These are phyloP conservation scores for Triplophysa yarkandensis DNA, from an alignment of 2,797 vertebrate genomes.

Conservation along the genomic window DNA sequence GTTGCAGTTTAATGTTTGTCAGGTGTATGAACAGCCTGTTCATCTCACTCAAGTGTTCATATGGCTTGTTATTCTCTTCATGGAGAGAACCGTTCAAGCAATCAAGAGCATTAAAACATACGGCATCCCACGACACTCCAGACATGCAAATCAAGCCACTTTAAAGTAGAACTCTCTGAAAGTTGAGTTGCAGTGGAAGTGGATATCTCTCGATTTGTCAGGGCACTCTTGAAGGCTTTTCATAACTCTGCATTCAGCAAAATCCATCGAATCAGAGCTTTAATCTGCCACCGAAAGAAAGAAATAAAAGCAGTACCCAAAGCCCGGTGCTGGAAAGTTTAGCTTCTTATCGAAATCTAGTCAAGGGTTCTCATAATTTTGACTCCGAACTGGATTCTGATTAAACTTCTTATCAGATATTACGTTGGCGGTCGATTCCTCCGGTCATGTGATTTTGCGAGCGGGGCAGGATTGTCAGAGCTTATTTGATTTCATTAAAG, in stretches of 20 bases:
- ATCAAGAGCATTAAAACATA: neutral
- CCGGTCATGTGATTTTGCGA: conserved; percentile 42
- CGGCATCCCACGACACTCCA: neutral
- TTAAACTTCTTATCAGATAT: conserved; percentile 35
- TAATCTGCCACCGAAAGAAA: conserved; percentile 18
- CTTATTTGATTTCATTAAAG: conserved; percentile 52
- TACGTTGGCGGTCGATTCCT: conserved; percentile 43
- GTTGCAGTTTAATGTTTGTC: neutral
- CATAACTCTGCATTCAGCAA: conserved; percentile 9
- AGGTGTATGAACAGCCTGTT: neutral
- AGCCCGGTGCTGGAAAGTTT: conserved; percentile 24
- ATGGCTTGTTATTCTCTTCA: neutral
- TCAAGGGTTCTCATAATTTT: conserved; percentile 42
- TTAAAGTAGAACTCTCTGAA: neutral
- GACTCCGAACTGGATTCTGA: conserved; percentile 29
- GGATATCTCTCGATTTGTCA: conserved; percentile 7
- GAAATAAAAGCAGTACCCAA: conserved; percentile 4
- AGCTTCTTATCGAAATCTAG: conserved; percentile 40
- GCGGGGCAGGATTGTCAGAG: conserved; percentile 46
- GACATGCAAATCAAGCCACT: neutral
- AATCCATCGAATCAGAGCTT: conserved; percentile 14
- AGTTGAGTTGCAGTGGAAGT: neutral
- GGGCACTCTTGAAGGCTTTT: neutral
- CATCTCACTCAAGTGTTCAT: too few relatives aligned
- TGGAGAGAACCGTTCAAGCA: neutral